Evolutionary conservation across 2,797 vertebrate species (phyloP), one percentile per base, ranked within the genome.

Genomic region (Sebastes umbrosus): DNA sequence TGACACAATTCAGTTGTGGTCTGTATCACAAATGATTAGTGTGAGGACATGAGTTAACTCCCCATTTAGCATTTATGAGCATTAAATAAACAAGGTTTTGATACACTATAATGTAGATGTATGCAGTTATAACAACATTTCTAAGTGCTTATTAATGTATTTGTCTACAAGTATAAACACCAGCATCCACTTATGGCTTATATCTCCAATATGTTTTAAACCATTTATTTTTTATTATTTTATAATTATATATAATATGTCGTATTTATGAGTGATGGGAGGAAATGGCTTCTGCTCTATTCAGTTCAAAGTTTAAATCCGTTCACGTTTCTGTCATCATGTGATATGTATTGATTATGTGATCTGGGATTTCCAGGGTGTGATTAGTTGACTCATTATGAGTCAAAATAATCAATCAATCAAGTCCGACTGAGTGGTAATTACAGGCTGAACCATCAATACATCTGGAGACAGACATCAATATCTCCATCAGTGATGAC

Each of bases 381-480:
- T 58, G 46, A 83, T 80, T 50, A 58, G 46, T 75, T 25, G 16
- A 11, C 9, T 57, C 29, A n/a, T 64, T 29, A 52, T 60, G 16
- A 68, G 27, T 73, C 31, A 8, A 71, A 77, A 62, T 32, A 78
- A 88, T 83, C 73, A 75, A 43, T 84, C 65, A 75, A 39, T 84
- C 62, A 80, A 13, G 20, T 31, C 43, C 6, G 55, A 25, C 73
- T 73, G 69, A 74, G 14, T 36, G 68, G 27, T 85, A 84, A 86
- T 84, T 82, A 81, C 59, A 69, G 25, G 22, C 14, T 18, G 36
- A 43, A 27, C 24, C n/a, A 52, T 81, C 36, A 8, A 75, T 81
- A 55, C 46, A 73, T 73, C 24, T 36, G 2, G 20, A 77, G 82
- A 69, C 81, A 77, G 60, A 63, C 46, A 29, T 80, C 77, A 43